Evolutionary conservation across 1,140 invertebrate genomes (phyloP).

Genomic region (Eciton burchellii): DNA sequence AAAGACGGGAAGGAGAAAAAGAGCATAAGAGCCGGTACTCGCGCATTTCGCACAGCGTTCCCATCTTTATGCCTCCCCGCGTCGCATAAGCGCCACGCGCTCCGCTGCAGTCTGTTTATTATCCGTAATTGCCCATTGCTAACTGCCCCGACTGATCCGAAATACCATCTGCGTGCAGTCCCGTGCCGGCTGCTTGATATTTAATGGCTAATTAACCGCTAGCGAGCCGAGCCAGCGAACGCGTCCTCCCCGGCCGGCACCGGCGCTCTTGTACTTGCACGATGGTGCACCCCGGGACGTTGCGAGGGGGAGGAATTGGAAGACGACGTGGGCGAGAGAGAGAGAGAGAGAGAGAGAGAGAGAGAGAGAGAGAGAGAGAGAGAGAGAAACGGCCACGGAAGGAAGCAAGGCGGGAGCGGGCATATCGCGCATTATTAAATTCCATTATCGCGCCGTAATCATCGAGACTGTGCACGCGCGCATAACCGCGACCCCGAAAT

Average conservation of each 20-base stretch:
- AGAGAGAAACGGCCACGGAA: slow-evolving; percentile 45
- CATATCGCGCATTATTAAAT: slow-evolving; percentile 69
- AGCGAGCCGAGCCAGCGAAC: slow-evolving; percentile 51
- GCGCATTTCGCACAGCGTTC: slow-evolving; percentile 10
- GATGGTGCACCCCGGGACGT: slow-evolving; percentile 33
- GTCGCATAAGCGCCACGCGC: slow-evolving; percentile 22
- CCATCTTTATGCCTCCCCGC: slow-evolving; percentile 28
- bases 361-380: slow-evolving; percentile 16
- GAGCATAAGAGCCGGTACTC: neutral
- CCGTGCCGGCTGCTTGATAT: slow-evolving; percentile 74
- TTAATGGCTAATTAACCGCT: slow-evolving; percentile 78
- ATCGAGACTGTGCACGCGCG: slow-evolving; percentile 67
- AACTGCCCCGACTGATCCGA: slow-evolving; percentile 67
- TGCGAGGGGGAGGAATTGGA: slow-evolving; percentile 28
- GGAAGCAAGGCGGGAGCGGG: neutral
- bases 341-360: neutral
- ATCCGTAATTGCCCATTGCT: slow-evolving; percentile 74
- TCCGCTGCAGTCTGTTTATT: slow-evolving; percentile 68
- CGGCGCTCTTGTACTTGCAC: slow-evolving; percentile 53
- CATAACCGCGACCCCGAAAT: slow-evolving; percentile 48
- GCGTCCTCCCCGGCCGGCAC: slow-evolving; percentile 36
- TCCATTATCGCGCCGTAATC: slow-evolving; percentile 64
- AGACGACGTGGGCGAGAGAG: slow-evolving; percentile 28
- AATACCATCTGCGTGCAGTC: slow-evolving; percentile 74
- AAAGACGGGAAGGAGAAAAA: neutral